Percentiles rank a stretch among this genome's conserved stretches.
These are phyloP conservation scores for Lampris incognitus DNA, from an alignment of 2,113 vertebrate genomes.

Conservation along the genomic window DNA sequence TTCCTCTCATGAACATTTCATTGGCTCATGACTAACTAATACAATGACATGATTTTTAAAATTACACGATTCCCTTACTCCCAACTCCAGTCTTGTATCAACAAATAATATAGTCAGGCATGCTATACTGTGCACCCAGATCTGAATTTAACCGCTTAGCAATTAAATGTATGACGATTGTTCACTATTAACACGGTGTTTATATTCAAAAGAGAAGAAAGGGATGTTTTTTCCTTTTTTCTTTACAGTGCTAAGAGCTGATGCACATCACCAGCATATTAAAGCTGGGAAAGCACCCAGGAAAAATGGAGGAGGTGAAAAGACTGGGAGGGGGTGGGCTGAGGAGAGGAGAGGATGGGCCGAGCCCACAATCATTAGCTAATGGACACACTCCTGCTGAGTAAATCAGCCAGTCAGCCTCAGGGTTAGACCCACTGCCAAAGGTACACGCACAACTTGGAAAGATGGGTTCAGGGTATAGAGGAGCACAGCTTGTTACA, in stretches of 20 bases:
- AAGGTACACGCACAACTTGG: conserved; percentile 38
- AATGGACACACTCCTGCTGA: conserved; percentile 72
- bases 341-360: conserved; percentile 46
- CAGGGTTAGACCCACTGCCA: conserved; percentile 55
- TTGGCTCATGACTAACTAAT: conserved; percentile 28
- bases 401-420: conserved; percentile 58
- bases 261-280: conserved; percentile 42
- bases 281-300: conserved; percentile 6
- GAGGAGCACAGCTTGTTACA: conserved; percentile 29
- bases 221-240: background rate
- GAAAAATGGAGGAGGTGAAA: background rate
- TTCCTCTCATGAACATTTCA: conserved; percentile 18
- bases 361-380: conserved; percentile 72
- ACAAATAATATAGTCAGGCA: conserved; percentile 30
- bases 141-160: conserved; percentile 24
- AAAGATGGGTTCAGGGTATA: conserved; percentile 44
- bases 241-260: conserved; percentile 25
- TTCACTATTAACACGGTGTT: background rate
- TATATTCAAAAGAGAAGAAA: conserved; percentile 1
- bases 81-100: conserved; percentile 18
- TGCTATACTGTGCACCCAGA: conserved; percentile 27
- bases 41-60: conserved; percentile 30
- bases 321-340: conserved; percentile 14
- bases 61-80: conserved; percentile 32
- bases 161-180: conserved; percentile 34